Base-by-base conservation (phyloP, 2,113 vertebrate species). In the Sebastes schlegelii region DNA sequence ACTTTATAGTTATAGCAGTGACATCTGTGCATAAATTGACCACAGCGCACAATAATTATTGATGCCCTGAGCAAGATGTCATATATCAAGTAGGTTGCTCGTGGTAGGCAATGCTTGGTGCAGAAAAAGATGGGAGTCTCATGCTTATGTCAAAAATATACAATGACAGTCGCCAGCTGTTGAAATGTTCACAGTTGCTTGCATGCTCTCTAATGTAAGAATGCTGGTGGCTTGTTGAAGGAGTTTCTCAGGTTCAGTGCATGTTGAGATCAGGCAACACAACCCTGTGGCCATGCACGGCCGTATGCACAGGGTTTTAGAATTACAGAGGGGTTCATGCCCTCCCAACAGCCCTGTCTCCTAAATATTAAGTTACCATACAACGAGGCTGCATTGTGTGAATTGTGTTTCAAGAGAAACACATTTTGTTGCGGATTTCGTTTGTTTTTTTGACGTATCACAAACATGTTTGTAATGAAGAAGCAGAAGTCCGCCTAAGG, bases 21-120 rank as follows among this genome's bases (percentile, higher is more conserved):
- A 76, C 86, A 88, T 88, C 80, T 89, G 65, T 78, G 77, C 73
- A 81, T 79, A 87, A 84, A 86, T 85, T 88, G 88, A 79, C 82
- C 83, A 62, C 76, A 73, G 49, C 26, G 55, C 23, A 42, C 49
- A 79, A 72, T 74, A 85, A 86, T 82, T 79, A 86, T 88, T 84
- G 86, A 89, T 86, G 45, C 48, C 66, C 51, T 57, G 21, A 66
- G 72, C 54, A 49, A 51, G 21, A 90, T 79, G 88, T 89, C 58
- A 23, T 85, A 46, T 71, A 87, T 85, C 76, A 82, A 64, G 76
- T 63, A 66, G 78, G 49, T 60, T 78, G 46, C 65, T 67, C 51
- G 57, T 75, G 52, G 58, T 52, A 77, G 11, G 21, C 55, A 58
- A 12, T 58, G 55, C 21, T 23, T 58, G 21, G 21, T 58, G 57